phyloP scores from a whole-genome alignment of 1,140 invertebrate genomes.

The Zaprionus capensis region DNA sequence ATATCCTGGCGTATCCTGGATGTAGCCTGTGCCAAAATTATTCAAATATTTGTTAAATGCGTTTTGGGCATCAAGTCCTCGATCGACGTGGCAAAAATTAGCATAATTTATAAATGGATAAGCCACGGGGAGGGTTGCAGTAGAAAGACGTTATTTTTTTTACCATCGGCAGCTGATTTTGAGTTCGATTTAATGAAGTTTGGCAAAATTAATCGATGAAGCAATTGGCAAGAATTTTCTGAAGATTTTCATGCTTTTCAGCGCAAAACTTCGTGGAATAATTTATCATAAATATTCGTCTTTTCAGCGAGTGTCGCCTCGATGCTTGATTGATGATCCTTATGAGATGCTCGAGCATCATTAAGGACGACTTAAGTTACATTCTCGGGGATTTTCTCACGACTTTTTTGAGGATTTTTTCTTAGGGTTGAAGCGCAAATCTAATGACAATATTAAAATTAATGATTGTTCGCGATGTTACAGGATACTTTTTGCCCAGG shows the following conservation, averaged over 20 bases:
- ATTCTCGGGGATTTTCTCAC: conserved; percentile 56
- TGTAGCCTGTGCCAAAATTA: conserved; percentile 80
- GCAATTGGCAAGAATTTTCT: conserved; percentile 15
- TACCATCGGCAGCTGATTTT: conserved; percentile 54
- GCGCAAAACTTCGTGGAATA: conserved; percentile 52
- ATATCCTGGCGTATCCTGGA: conserved; percentile 28
- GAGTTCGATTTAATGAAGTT: conserved; percentile 63
- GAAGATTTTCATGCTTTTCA: conserved; percentile 69
- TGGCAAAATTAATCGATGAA: conserved; percentile 35
- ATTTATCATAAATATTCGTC: conserved; percentile 75
- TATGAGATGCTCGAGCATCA: conserved; percentile 63
- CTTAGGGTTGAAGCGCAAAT: conserved; percentile 41
- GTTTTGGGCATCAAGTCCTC: conserved; percentile 67
- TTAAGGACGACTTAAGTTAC: conserved; percentile 71
- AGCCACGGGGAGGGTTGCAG: conserved; percentile 40
- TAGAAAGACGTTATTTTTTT: conserved; percentile 67
- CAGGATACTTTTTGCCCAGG: conserved; percentile 56
- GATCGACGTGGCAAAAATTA: conserved; percentile 55
- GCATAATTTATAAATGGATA: conserved; percentile 68
- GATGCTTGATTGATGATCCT: conserved; percentile 69
- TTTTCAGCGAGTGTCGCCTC: conserved; percentile 67
- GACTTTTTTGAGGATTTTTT: conserved; percentile 49
- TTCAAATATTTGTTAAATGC: conserved; percentile 80
- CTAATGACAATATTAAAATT: conserved; percentile 81
- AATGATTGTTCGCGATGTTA: conserved; percentile 60